These are phyloP conservation scores for Drosophila sucinea DNA, from an alignment of 1,140 invertebrate species.

Conservation along the genomic window DNA sequence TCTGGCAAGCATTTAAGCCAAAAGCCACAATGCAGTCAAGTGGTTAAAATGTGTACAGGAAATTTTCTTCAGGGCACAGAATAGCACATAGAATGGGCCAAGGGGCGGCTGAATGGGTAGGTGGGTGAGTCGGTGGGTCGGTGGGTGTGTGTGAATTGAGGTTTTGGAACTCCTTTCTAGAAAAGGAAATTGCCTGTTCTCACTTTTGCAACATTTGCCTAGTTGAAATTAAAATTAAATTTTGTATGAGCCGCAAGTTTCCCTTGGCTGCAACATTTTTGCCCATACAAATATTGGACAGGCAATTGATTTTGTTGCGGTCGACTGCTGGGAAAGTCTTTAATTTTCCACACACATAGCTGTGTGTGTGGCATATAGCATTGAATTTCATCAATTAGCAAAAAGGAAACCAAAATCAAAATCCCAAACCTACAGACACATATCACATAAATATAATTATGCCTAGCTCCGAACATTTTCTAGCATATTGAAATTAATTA, in stretches of 20 bases:
- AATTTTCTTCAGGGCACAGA: constrained; percentile 10
- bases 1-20: constrained; percentile 58
- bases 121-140: neutral
- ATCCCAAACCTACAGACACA: constrained; percentile 39
- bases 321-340: constrained; percentile 12
- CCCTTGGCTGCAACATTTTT: constrained; percentile 10
- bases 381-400: constrained; percentile 62
- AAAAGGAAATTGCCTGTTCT: constrained; percentile 66
- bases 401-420: constrained; percentile 47
- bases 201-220: constrained; percentile 63
- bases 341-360: constrained; percentile 5
- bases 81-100: neutral
- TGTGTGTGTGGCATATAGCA: constrained; percentile 7
- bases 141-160: neutral
- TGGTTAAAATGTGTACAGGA: constrained; percentile 66
- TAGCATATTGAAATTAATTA: constrained; percentile 75
- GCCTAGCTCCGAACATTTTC: constrained; percentile 45
- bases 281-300: constrained; percentile 34
- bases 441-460: constrained; percentile 73
- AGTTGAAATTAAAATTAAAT: constrained; percentile 75
- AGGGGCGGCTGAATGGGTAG: neutral
- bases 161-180: constrained; percentile 11
- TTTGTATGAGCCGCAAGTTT: constrained; percentile 58
- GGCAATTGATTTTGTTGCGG: constrained; percentile 67
- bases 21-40: constrained; percentile 73